Base-by-base conservation (phyloP, 2,888 invertebrate genomes). In the Stenodera caucasica region DNA sequence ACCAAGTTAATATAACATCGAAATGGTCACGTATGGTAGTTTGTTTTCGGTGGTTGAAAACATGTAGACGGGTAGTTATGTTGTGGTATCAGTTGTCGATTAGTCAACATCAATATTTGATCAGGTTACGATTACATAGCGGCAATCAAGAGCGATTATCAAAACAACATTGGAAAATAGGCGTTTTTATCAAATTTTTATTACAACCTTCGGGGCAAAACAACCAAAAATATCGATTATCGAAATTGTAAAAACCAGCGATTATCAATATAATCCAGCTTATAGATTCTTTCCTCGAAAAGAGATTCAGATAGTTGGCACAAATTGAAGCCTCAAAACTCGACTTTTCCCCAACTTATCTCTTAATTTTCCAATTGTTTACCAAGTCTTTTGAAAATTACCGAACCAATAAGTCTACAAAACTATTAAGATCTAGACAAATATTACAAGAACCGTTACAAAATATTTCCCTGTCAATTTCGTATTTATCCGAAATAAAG, bases 81-180 rank as follows among this genome's bases (percentile, higher is more conserved):
- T 15, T 40, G 15, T 9, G 18, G 11, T 45, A 18, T 11, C 21
- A 45, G 45, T 45, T 45, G 45, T 45, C 45, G 45, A 45, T 45
- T 45, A 45, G 45, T 45, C 45, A 45, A 21, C 12, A 45, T 45
- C 45, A 45, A 45, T 45, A 45, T 21, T 45, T 45, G 45, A 45
- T 45, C 45, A 21, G 15, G 15, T 37, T 37, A 15, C 15, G 15
- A 15, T 37, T 37, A 37, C 15, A 37, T 37, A 15, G 45, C 12
- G 15, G 21, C 45, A 11, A 45, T 45, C 45, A 45, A 11, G 21
- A 40, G 11, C 11, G 40, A 40, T 40, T 40, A 40, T 40, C 18
- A 40, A 40, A 40, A 45, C 45, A 21, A 26, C 26, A 26, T n/a
- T n/a, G 26, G 26, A 21, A 18, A 45, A 45, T 9, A 29, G 4